These are phyloP conservation scores for Pampus argenteus DNA, from an alignment of 2,797 vertebrate genomes.

Conservation along the genomic window DNA sequence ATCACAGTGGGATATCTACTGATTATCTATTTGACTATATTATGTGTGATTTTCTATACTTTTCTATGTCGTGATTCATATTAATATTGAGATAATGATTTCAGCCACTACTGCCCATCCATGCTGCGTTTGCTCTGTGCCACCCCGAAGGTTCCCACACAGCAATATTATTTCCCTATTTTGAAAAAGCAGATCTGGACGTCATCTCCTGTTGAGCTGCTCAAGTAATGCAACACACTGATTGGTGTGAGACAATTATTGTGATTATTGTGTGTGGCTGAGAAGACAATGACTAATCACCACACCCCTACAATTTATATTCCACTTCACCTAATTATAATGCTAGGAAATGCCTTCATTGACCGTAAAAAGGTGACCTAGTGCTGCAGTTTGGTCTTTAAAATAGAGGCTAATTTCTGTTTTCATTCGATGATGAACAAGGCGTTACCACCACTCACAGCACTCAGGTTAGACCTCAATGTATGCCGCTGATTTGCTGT, in stretches of 20 bases:
- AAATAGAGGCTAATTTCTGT: conserved; percentile 31
- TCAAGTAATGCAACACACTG: conserved; percentile 17
- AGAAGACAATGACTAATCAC: conserved; percentile 60
- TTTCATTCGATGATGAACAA: conserved; percentile 17
- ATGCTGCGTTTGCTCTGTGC: not conserved
- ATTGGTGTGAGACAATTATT: conserved; percentile 45
- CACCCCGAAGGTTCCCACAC: not conserved
- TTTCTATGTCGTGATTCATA: not conserved
- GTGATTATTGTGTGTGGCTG: conserved; percentile 45
- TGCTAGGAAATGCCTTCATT: conserved; percentile 34
- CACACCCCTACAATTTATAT: conserved; percentile 36
- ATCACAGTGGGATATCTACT: too few species aligned
- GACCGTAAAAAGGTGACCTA: conserved; percentile 42
- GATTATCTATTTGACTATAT: not conserved
- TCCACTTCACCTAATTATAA: conserved; percentile 38
- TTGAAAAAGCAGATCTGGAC: not conserved
- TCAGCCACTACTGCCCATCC: not conserved
- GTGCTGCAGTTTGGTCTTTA: conserved; percentile 23
- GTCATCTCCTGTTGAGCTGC: conserved; percentile 2
- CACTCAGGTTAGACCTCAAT: conserved; percentile 39
- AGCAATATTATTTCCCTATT: not conserved
- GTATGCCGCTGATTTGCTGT: conserved; percentile 30
- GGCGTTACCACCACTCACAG: conserved; percentile 23
- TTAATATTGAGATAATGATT: conserved; percentile 14
- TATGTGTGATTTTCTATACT: not conserved